phyloP scores from a whole-genome alignment of 2,113 vertebrate species.

The Ceuthmochares aereus region DNA sequence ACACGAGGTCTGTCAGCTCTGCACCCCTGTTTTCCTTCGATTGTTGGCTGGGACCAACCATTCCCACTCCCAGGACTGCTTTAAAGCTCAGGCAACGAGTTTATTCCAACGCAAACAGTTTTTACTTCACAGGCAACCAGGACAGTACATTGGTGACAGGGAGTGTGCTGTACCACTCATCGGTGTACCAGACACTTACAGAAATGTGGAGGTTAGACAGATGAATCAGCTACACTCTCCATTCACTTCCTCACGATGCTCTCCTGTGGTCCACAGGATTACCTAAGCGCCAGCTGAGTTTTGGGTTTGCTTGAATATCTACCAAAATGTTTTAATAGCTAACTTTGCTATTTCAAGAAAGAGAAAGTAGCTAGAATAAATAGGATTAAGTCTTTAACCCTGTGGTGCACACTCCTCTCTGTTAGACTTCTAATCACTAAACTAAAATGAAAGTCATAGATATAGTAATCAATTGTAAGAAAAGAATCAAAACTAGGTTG shows the following conservation, averaged over 20 bases:
- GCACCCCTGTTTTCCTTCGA: accelerated
- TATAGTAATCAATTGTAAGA: neutral
- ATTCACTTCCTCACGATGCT: neutral
- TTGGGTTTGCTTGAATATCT: neutral
- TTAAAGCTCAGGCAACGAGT: neutral
- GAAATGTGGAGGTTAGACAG: neutral
- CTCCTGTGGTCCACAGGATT: neutral
- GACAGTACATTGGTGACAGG: neutral
- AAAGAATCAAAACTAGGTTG: neutral
- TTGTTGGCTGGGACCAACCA: accelerated
- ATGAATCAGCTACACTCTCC: neutral
- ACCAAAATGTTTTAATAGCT: neutral
- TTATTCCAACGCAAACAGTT: neutral
- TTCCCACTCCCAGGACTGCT: neutral
- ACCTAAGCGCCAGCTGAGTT: neutral
- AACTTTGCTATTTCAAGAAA: neutral
- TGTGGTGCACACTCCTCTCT: neutral
- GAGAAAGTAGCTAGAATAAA: neutral
- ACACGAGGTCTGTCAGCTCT: accelerated
- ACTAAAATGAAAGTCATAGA: neutral
- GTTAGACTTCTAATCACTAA: neutral
- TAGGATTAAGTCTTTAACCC: neutral
- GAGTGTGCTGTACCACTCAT: neutral
- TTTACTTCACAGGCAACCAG: neutral
- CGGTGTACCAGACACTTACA: neutral